These are phyloP conservation scores for Heliocidaris tuberculata DNA, from an alignment of 35 echinoderm and acorn worm species.

Conservation along the genomic window DNA sequence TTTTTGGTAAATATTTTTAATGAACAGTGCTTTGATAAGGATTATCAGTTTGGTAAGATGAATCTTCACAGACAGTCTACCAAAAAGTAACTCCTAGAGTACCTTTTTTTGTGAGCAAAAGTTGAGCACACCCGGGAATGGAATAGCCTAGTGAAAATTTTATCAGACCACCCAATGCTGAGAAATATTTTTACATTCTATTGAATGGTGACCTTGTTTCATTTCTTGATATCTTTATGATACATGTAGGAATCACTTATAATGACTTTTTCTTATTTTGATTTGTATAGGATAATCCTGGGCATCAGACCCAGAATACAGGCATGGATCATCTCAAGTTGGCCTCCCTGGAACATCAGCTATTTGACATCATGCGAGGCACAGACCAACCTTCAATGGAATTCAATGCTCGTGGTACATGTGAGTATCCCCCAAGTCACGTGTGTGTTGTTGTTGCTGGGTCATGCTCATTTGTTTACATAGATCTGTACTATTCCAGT, in stretches of 20 bases:
- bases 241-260: neutral
- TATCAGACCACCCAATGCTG: too few relatives aligned
- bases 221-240: too few relatives aligned
- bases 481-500: neutral
- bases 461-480: conserved; percentile 5
- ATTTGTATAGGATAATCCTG: conserved; percentile 47
- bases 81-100: too few relatives aligned
- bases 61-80: too few relatives aligned
- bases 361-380: conserved; percentile 79
- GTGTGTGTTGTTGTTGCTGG: neutral
- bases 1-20: too few relatives aligned
- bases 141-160: too few relatives aligned
- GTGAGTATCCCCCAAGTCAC: conserved; percentile 55
- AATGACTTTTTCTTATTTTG: neutral
- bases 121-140: too few relatives aligned
- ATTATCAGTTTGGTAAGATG: too few relatives aligned
- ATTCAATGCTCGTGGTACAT: conserved; percentile 64
- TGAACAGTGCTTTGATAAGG: too few relatives aligned
- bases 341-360: conserved; percentile 76
- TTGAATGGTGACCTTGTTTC: too few relatives aligned
- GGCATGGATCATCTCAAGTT: conserved; percentile 67
- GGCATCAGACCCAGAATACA: conserved; percentile 53
- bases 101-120: too few relatives aligned
- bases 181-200: too few relatives aligned
- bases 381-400: conserved; percentile 62